Percentiles rank a stretch among this genome's conserved stretches.
Conservation (phyloP, 1,140 invertebrate genomes). For the Lasioglossum albipes region DNA sequence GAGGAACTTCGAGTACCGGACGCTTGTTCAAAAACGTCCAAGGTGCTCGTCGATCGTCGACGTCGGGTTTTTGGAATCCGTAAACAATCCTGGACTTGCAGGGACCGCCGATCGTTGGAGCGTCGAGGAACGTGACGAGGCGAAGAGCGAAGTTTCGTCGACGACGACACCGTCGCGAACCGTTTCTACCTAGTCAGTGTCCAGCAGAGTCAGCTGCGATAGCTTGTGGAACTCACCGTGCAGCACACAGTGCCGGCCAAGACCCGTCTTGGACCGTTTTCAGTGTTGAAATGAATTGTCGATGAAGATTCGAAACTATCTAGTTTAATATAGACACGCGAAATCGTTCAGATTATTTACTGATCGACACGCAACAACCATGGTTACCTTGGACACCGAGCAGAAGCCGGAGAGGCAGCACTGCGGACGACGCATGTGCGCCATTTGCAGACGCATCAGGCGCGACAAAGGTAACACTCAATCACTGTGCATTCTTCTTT, state of each 20-base stretch:
- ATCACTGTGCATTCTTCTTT: not conserved
- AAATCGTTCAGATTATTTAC: constrained; percentile 27
- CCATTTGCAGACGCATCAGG: constrained; percentile 79
- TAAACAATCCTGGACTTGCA: constrained; percentile 46
- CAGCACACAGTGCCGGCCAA: not conserved
- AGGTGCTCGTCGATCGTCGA: not conserved
- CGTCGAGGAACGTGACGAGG: constrained; percentile 37
- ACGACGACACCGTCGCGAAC: constrained; percentile 5
- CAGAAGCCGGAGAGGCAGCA: constrained; percentile 78
- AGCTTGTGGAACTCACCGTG: not conserved
- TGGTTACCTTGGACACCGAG: constrained; percentile 79
- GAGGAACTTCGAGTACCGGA: not conserved
- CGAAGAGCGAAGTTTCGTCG: constrained; percentile 26
- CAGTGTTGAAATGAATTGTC: constrained; percentile 4
- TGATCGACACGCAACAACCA: constrained; percentile 55
- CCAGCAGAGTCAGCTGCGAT: constrained; percentile 14
- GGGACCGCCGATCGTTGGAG: constrained; percentile 57
- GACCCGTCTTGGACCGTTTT: not conserved
- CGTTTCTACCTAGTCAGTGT: constrained; percentile 40
- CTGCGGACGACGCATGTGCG: constrained; percentile 78
- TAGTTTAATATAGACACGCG: constrained; percentile 2
- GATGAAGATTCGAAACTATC: constrained; percentile 24
- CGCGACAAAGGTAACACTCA: constrained; percentile 77
- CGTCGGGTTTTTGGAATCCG: constrained; percentile 16
- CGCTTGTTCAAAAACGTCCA: no score